Percentiles rank a stretch among this genome's conserved stretches.
Evolutionary conservation across 2,113 vertebrate species (phyloP).

Genomic region (Antigone vipio): DNA sequence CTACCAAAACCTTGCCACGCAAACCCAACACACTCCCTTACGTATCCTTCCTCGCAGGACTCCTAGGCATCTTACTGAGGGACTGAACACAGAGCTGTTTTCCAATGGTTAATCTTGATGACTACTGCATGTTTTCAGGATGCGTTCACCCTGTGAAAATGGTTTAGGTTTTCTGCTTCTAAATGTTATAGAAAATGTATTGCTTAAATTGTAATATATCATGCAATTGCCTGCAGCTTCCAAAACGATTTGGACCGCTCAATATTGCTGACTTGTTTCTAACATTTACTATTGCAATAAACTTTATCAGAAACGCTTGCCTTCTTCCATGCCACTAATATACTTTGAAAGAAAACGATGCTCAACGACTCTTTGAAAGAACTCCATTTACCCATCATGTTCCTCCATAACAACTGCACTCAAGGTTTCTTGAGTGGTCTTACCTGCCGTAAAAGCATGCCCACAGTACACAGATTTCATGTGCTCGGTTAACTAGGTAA

Average conservation of each 20-base stretch:
- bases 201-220: background rate
- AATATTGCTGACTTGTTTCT: background rate
- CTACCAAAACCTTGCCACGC: no score
- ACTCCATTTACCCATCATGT: background rate
- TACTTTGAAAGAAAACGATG: background rate
- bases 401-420: background rate
- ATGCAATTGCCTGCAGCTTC: background rate
- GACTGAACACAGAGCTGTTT: background rate
- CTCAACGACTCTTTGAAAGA: background rate
- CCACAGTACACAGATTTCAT: background rate
- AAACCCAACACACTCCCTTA: no score
- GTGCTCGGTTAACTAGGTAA: background rate
- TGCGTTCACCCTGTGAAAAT: background rate
- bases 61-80: accelerated
- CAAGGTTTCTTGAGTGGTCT: background rate
- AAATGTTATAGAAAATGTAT: background rate
- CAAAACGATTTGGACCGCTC: background rate
- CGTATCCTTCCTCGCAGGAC: background rate
- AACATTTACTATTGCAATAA: background rate
- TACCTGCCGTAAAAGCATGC: background rate
- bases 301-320: background rate
- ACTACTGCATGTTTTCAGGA: background rate
- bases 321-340: background rate
- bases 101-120: background rate
- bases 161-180: background rate